Evolutionary conservation across 2,888 invertebrate species (phyloP).

Genomic region (Tromatobia lineatoria): DNA sequence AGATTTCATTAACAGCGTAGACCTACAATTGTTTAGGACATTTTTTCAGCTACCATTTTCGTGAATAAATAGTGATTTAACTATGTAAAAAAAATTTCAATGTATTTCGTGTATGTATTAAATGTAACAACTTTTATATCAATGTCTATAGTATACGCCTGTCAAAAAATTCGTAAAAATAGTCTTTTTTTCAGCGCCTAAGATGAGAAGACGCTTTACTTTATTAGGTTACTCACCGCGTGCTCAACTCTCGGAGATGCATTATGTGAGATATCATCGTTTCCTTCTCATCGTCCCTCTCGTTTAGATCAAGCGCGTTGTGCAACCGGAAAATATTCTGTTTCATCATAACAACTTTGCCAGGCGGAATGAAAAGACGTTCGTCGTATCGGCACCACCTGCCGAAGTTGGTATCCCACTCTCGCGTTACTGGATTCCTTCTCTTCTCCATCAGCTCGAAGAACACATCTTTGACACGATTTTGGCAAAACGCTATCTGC

Average conservation of each 20-base stretch:
- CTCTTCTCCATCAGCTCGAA: slow-evolving; percentile 85
- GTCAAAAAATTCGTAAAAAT: too few relatives aligned
- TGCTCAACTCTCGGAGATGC: slow-evolving; percentile 85
- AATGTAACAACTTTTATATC: too few relatives aligned
- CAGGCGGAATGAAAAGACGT: slow-evolving; percentile 82
- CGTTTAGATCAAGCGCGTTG: slow-evolving; percentile 85
- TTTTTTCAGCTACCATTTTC: too few relatives aligned
- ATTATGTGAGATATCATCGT: slow-evolving; percentile 84
- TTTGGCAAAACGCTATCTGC: slow-evolving; percentile 84
- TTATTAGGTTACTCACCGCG: slow-evolving; percentile 79
- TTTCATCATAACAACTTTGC: slow-evolving; percentile 75
- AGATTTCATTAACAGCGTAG: too few relatives aligned
- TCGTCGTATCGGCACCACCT: slow-evolving; percentile 82
- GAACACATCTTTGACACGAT: slow-evolving; percentile 85
- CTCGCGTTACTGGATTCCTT: slow-evolving; percentile 83
- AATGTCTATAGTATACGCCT: too few relatives aligned
- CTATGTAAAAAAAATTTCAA: too few relatives aligned
- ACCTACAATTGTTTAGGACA: too few relatives aligned
- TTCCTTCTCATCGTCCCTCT: slow-evolving; percentile 80
- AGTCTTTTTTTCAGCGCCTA: too few relatives aligned
- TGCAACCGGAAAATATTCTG: slow-evolving; percentile 85
- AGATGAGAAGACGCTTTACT: too few relatives aligned
- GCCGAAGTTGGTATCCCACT: slow-evolving; percentile 79
- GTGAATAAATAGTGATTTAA: too few relatives aligned
- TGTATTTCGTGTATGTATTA: too few relatives aligned